phyloP scores from a whole-genome alignment of 2,888 invertebrate species.

The Caenorhabditis doughertyi region DNA sequence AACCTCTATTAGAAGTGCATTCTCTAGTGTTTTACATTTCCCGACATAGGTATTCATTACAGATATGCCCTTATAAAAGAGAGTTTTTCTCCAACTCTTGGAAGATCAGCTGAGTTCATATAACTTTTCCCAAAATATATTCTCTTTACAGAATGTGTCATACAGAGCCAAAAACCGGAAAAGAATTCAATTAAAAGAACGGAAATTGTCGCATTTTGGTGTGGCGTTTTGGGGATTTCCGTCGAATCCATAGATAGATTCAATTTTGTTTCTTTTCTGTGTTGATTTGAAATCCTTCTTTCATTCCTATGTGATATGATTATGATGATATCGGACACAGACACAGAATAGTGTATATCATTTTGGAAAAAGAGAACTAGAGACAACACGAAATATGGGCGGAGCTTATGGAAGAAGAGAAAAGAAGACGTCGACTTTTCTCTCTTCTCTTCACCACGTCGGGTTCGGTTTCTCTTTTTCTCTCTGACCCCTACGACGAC shows the following conservation, averaged over 20 bases:
- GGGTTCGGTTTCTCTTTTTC: slow-evolving; percentile 32
- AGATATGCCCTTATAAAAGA: too few relatives aligned
- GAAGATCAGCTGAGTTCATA: neutral
- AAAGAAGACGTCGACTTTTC: slow-evolving; percentile 14
- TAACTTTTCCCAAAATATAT: neutral
- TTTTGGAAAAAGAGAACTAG: slow-evolving; percentile 2
- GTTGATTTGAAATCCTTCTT: slow-evolving; percentile 16
- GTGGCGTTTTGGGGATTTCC: slow-evolving; percentile 1
- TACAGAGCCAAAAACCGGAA: slow-evolving; percentile 15
- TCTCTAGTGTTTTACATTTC: neutral
- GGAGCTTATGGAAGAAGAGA: slow-evolving; percentile 27
- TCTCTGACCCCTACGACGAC: slow-evolving; percentile 14
- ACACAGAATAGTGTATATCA: neutral
- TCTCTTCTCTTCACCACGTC: too few relatives aligned
- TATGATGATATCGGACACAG: slow-evolving; percentile 50
- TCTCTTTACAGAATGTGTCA: neutral
- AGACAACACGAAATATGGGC: slow-evolving; percentile 33
- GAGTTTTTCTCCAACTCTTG: too few relatives aligned
- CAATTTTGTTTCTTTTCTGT: slow-evolving; percentile 50
- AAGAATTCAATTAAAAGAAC: slow-evolving; percentile 31
- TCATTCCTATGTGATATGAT: slow-evolving; percentile 48
- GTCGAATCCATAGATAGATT: neutral
- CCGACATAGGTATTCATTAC: neutral
- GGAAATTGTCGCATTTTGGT: slow-evolving; percentile 29
- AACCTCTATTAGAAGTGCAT: too few relatives aligned